Percentiles rank a stretch among this genome's conserved stretches.
These are phyloP conservation scores for Trichogramma pretiosum DNA, from an alignment of 1,140 invertebrate species.

Conservation along the genomic window DNA sequence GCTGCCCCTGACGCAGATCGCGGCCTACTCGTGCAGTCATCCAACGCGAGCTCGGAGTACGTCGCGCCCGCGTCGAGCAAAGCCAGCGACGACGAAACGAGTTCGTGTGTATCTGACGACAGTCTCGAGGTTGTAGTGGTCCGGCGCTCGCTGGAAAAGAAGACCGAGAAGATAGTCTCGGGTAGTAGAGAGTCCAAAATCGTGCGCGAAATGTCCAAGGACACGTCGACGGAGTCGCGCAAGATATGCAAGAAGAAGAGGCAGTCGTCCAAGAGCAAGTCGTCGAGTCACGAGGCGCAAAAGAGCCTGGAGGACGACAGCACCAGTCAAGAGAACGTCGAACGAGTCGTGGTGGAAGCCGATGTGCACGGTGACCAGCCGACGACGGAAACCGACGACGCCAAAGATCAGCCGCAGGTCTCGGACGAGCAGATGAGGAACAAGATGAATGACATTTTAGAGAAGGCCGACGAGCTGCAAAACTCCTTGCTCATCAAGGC, in stretches of 20 bases:
- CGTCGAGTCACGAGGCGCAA: constrained; percentile 10
- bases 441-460: constrained; percentile 29
- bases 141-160: constrained; percentile 34
- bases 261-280: constrained; percentile 3
- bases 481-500: constrained; percentile 29
- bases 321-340: constrained; percentile 38
- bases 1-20: too few species aligned
- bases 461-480: constrained; percentile 30
- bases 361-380: too few species aligned
- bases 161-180: constrained; percentile 34
- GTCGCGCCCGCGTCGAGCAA: too few species aligned
- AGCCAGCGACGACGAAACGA: background rate
- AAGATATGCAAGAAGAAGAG: background rate
- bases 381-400: constrained; percentile 30
- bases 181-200: constrained; percentile 31
- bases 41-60: too few species aligned
- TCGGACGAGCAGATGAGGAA: constrained; percentile 15
- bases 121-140: constrained; percentile 40
- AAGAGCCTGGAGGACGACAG: constrained; percentile 29
- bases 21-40: too few species aligned
- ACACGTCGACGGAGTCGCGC: constrained; percentile 6
- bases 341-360: constrained; percentile 35
- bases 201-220: constrained; percentile 26
- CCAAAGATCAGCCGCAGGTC: constrained; percentile 21
- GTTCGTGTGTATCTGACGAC: constrained; percentile 33